Conservation (phyloP, 2,113 vertebrate species). For the Neolamprologus modestus region DNA sequence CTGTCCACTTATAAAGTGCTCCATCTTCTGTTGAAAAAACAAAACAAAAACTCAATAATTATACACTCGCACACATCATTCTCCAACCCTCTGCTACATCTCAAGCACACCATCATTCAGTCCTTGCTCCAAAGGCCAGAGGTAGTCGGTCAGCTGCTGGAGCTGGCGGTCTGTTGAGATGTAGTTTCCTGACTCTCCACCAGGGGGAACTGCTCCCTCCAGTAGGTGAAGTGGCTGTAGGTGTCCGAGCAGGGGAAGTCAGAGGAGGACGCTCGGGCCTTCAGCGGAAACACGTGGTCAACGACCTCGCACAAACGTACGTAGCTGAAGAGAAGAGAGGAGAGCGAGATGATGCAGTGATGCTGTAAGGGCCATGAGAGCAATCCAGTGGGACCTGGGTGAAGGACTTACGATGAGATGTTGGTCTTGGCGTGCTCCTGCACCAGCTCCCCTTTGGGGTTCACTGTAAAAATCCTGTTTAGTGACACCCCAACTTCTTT, state of each 20-base stretch:
- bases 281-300: constrained; percentile 91
- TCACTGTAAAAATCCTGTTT: constrained; percentile 96
- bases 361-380: rapidly evolving
- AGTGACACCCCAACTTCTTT: constrained; percentile 93
- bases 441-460: constrained; percentile 94
- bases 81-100: neutral
- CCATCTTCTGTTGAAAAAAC: neutral
- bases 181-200: constrained; percentile 73
- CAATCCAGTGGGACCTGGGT: neutral
- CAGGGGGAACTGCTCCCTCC: constrained; percentile 84
- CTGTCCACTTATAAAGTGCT: neutral
- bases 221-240: constrained; percentile 93
- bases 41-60: neutral
- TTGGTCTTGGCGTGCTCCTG: constrained; percentile 97
- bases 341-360: neutral
- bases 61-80: neutral
- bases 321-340: constrained; percentile 67
- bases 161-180: neutral
- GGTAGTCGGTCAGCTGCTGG: constrained; percentile 21
- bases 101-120: neutral
- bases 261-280: constrained; percentile 82
- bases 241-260: constrained; percentile 96
- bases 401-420: constrained; percentile 88
- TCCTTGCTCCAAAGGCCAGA: neutral
- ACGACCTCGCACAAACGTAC: constrained; percentile 92